Evolutionary conservation across 35 echinoderm and acorn worm genomes (phyloP), one percentile per base, ranked within the genome.

Genomic region (Lytechinus variegatus): DNA sequence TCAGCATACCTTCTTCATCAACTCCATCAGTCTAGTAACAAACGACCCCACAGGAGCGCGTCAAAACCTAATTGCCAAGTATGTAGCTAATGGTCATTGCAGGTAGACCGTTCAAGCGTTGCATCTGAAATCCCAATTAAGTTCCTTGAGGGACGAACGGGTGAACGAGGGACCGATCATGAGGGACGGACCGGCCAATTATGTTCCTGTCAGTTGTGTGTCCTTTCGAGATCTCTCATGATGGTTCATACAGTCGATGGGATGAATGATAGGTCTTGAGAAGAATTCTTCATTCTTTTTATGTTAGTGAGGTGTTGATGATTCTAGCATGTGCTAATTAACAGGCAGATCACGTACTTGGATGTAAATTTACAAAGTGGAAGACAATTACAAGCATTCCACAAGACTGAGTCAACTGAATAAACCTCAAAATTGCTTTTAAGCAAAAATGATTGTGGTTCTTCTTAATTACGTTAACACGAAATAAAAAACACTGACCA

Each of bases 121-220:
- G 12, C 88, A 90, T 90, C 88, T 90, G 88, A 54, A 90, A 52
- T 90, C 88, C 52, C 88, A 54, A 90, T 90, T 90, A 52, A 90
- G n/a, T 52, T 44, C 10, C 14, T 28, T 27, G 28, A 52, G 88
- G 88, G 88, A 90, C 29, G 88, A 90, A 33, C 66, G 19, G 3
- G 66, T 24, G 19, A 79, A 79, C 88, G 88, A 54, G 28, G 52
- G 9, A 10, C 29, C 88, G 13, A 90, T 90, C 88, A 90, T 28
- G 29, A 90, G 88, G 88, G 88, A 90, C 88, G 52, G 33, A 51
- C 88, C 29, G 29, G 28, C 88, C 88, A 90, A 90, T 90, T 90
- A 90, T 54, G 29, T 90, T 12, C 29, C 88, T 90, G 88, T 90
- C 88, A 52, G 28, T 90, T 16, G 28, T 27, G 5, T 21, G 88